Conservation (phyloP, 2,888 invertebrate genomes). For the Tineola bisselliella region DNA sequence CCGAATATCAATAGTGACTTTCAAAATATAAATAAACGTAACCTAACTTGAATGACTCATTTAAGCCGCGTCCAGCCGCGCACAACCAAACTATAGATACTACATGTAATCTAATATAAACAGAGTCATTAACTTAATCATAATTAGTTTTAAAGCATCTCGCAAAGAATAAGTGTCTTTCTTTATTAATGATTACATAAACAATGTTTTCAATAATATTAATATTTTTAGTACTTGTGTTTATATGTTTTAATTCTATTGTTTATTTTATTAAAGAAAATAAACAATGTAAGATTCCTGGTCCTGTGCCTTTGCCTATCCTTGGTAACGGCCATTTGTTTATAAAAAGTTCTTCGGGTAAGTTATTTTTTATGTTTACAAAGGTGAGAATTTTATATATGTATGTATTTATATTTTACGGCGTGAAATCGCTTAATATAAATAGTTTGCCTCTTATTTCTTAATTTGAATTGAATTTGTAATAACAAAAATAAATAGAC, state of each 20-base stretch:
- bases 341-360: slow-evolving; percentile 47
- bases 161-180: no score
- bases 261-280: slow-evolving; percentile 7
- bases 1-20: neutral
- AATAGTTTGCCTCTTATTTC: no score
- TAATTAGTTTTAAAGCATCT: no score
- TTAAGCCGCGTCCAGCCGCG: no score
- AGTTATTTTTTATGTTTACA: slow-evolving; percentile 14
- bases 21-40: no score
- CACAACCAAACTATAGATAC: no score
- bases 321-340: slow-evolving; percentile 61
- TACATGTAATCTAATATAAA: neutral
- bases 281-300: slow-evolving; percentile 26
- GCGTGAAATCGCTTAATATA: no score
- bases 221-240: neutral
- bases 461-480: no score
- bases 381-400: neutral
- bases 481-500: no score
- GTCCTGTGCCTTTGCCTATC: slow-evolving; percentile 48
- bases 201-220: slow-evolving; percentile 7
- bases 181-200: neutral
- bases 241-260: neutral
- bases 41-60: no score
- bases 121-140: neutral
- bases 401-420: neutral